Percentiles rank a stretch among this genome's conserved stretches.
Conservation (phyloP, 1,140 invertebrate species). For the Apocrypta bakeri region DNA sequence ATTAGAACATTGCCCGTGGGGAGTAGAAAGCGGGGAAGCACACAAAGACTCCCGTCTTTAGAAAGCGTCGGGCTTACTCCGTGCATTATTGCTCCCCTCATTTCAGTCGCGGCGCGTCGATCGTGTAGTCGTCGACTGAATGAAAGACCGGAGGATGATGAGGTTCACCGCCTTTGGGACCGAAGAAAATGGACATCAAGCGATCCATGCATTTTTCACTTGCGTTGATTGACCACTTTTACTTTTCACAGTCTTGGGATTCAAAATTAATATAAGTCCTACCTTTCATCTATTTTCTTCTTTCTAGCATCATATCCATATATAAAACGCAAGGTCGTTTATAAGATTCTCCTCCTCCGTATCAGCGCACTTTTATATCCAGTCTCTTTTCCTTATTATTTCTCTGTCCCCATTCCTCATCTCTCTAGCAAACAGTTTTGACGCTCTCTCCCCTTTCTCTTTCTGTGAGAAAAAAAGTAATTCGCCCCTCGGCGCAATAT, state of each 20-base stretch:
- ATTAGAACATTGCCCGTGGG: conserved; percentile 17
- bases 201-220: too few relatives aligned
- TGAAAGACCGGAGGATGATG: neutral
- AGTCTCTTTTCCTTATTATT: neutral
- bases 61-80: conserved; percentile 32
- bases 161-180: neutral
- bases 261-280: too few relatives aligned
- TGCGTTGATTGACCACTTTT: neutral
- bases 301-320: too few relatives aligned
- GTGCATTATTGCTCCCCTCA: conserved; percentile 40
- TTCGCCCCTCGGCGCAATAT: too few relatives aligned
- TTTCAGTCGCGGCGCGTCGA: neutral
- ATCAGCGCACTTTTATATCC: neutral
- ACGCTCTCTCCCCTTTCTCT: neutral
- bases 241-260: neutral
- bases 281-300: too few relatives aligned
- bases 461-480: too few relatives aligned
- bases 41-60: conserved; percentile 1
- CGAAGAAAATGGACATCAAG: neutral
- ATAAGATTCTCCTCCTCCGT: neutral
- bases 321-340: too few relatives aligned
- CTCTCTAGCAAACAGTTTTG: neutral
- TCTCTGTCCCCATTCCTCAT: neutral
- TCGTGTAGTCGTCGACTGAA: neutral
- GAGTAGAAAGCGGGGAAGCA: neutral